Evolutionary conservation across 23 tunicate genomes (phyloP).

Genomic region (Clavelina lepadiformis): DNA sequence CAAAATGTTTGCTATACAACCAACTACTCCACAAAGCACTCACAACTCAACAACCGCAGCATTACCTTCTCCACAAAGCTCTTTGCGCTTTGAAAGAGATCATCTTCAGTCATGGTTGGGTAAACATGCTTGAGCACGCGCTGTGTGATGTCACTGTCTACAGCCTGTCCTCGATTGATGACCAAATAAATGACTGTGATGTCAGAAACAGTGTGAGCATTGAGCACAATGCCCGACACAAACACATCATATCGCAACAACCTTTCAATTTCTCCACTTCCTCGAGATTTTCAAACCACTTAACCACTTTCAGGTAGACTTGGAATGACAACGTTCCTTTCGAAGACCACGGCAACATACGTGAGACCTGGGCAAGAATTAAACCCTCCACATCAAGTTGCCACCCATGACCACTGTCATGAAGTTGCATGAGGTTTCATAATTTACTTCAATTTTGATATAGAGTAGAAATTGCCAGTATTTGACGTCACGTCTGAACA

Average conservation of each 20-base stretch:
- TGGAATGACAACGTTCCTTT: conserved; percentile 27
- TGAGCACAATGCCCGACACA: neutral
- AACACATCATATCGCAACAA: neutral
- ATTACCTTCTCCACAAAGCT: neutral
- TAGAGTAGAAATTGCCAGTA: too few relatives aligned
- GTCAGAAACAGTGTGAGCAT: neutral
- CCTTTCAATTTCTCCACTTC: conserved; percentile 28
- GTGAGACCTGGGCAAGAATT: conserved; percentile 9
- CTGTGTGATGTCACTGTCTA: conserved; percentile 2
- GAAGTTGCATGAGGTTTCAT: too few relatives aligned
- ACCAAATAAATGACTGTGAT: conserved; percentile 11
- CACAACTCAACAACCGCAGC: neutral
- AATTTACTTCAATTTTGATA: too few relatives aligned
- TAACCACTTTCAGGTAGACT: conserved; percentile 27
- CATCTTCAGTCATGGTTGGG: conserved; percentile 3
- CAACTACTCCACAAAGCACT: too few relatives aligned
- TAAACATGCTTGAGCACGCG: conserved; percentile 12
- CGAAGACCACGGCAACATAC: conserved; percentile 31
- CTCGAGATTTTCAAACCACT: conserved; percentile 18
- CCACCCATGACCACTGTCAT: too few relatives aligned
- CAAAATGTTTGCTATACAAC: too few relatives aligned
- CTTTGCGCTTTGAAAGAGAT: neutral
- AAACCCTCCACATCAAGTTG: neutral
- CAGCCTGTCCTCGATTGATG: conserved; percentile 15
- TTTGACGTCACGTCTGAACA: too few relatives aligned